Percentiles rank a stretch among this genome's conserved stretches.
These are phyloP conservation scores for Sclerodermus sp. DNA, from an alignment of 2,888 invertebrate genomes.

Conservation along the genomic window DNA sequence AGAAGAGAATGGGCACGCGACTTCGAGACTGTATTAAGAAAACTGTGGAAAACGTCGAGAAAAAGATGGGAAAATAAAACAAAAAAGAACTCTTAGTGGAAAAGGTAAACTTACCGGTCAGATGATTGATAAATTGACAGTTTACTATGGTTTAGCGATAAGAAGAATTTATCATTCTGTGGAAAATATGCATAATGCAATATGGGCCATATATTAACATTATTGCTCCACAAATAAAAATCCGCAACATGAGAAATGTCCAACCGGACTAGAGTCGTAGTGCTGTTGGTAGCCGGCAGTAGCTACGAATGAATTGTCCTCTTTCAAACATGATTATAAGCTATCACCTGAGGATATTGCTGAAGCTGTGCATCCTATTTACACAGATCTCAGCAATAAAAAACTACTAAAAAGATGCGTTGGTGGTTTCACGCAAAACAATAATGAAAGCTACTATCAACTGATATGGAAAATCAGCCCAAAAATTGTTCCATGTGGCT, in stretches of 20 bases:
- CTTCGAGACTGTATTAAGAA: neutral
- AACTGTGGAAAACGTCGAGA: no score
- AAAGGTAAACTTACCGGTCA: neutral
- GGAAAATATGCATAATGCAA: neutral
- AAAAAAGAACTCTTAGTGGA: no score
- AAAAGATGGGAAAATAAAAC: no score
- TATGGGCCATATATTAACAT: neutral
- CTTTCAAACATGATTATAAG: constrained; percentile 26
- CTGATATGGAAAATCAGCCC: constrained; percentile 39
- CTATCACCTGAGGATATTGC: constrained; percentile 31
- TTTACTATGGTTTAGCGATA: neutral
- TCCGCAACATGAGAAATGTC: neutral
- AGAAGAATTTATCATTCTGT: neutral
- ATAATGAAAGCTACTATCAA: constrained; percentile 41
- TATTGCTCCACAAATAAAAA: neutral
- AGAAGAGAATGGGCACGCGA: neutral
- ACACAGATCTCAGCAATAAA: constrained; percentile 40
- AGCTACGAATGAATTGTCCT: constrained; percentile 7
- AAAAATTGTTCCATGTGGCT: constrained; percentile 24
- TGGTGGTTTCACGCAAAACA: constrained; percentile 43
- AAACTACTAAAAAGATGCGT: constrained; percentile 36
- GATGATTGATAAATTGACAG: neutral
- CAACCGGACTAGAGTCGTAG: neutral
- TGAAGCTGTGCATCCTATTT: constrained; percentile 33
- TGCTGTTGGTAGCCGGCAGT: constrained; percentile 7